Evolutionary conservation across 2,888 invertebrate species (phyloP).

Genomic region (Atrina japonica): DNA sequence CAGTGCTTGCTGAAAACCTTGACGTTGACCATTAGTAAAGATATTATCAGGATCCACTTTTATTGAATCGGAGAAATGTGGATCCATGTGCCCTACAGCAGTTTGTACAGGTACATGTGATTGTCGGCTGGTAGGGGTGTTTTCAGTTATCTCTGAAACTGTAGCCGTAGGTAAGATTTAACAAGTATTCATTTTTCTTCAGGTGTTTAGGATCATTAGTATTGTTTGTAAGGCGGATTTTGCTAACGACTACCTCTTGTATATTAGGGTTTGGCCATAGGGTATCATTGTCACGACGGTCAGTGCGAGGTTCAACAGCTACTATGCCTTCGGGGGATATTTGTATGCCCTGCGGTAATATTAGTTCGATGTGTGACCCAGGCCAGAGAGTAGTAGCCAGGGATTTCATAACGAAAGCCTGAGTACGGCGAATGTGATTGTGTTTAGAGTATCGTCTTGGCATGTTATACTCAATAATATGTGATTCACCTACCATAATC

Average conservation of each 20-base stretch:
- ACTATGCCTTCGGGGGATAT: too few species aligned
- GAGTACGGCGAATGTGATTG: constrained; percentile 25
- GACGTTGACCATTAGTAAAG: not conserved
- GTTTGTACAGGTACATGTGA: constrained; percentile 16
- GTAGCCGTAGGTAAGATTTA: not conserved
- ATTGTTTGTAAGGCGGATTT: constrained; percentile 19
- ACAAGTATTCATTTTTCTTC: constrained; percentile 26
- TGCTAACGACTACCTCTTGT: constrained; percentile 31
- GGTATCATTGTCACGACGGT: not conserved
- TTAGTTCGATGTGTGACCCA: constrained; percentile 32
- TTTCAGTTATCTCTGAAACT: not conserved
- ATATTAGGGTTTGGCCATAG: too few species aligned
- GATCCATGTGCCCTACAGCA: too few species aligned
- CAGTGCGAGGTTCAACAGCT: constrained; percentile 19
- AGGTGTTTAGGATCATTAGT: constrained; percentile 35
- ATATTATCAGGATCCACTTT: constrained; percentile 4
- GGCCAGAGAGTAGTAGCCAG: constrained; percentile 28
- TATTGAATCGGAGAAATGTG: constrained; percentile 1
- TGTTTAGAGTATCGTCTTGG: constrained; percentile 34
- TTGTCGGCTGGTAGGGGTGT: constrained; percentile 47
- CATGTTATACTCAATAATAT: constrained; percentile 26
- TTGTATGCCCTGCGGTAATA: constrained; percentile 10
- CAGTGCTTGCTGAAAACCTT: not conserved
- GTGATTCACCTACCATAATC: constrained; percentile 30
- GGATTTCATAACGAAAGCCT: constrained; percentile 22